Conservation (phyloP, 2,797 vertebrate species). For the Choloepus didactylus region DNA sequence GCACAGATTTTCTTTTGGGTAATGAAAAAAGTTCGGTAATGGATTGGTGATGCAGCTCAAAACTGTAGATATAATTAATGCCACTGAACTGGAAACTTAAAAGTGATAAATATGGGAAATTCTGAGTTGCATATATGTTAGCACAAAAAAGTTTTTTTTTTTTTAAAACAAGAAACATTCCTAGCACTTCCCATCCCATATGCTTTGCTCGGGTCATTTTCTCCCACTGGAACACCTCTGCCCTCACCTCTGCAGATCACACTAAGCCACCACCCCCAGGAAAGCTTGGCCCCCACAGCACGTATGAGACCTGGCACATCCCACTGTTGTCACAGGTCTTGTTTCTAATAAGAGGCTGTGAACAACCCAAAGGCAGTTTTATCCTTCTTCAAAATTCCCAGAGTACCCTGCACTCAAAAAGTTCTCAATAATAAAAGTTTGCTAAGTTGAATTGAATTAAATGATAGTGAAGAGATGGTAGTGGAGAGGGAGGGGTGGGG, state of each 20-base stretch:
- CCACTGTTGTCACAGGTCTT: background rate
- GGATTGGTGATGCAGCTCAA: too few relatives aligned
- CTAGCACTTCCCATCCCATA: background rate
- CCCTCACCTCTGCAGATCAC: background rate
- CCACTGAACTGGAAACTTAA: too few relatives aligned
- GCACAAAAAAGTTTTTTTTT: too few relatives aligned
- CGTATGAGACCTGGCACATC: background rate
- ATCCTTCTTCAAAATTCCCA: conserved; percentile 24
- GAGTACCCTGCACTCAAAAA: background rate
- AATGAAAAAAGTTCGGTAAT: too few relatives aligned
- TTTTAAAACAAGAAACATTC: background rate
- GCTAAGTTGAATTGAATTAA: background rate
- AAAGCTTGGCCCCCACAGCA: fast-evolving
- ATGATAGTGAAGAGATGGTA: background rate
- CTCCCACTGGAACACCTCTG: background rate
- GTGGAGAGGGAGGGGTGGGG: too few relatives aligned
- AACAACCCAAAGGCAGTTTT: background rate
- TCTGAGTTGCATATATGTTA: too few relatives aligned
- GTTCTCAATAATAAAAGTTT: background rate
- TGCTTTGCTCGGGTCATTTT: background rate
- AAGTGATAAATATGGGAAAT: too few relatives aligned
- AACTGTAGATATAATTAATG: too few relatives aligned
- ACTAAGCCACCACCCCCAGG: background rate
- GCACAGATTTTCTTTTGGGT: too few relatives aligned
- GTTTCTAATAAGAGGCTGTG: background rate